A percentile compares a stretch with the other conserved stretches of the same genome.
Evolutionary conservation across 1,140 invertebrate species (phyloP).

Genomic region (Lordiphosa clarofinis): DNA sequence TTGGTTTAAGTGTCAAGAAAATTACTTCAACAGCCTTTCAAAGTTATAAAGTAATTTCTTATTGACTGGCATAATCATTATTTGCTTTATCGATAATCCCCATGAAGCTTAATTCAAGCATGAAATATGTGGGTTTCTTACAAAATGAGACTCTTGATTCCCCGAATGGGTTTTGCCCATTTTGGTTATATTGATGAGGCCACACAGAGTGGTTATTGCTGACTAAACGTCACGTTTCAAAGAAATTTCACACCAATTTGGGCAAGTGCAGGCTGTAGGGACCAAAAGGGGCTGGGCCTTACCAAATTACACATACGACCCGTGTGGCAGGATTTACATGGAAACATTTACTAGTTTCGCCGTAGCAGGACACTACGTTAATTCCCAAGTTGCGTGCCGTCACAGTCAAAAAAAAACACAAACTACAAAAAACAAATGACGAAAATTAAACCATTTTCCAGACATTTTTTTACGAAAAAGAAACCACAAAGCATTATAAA

Average conservation of each 20-base stretch:
- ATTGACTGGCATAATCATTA: slow-evolving; percentile 2
- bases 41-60: neutral
- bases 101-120: slow-evolving; percentile 6
- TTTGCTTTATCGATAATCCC: slow-evolving; percentile 14
- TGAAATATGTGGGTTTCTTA: slow-evolving; percentile 10
- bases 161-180: slow-evolving; percentile 3
- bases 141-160: slow-evolving; percentile 1
- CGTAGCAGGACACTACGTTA: slow-evolving; percentile 25
- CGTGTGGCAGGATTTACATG: slow-evolving; percentile 36
- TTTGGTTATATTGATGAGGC: slow-evolving; percentile 4
- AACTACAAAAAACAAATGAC: neutral
- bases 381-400: slow-evolving; percentile 62
- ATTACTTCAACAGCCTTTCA: neutral
- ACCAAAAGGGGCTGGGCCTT: neutral
- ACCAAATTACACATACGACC: slow-evolving; percentile 56
- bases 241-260: slow-evolving; percentile 66
- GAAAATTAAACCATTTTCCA: slow-evolving; percentile 37
- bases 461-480: slow-evolving; percentile 19
- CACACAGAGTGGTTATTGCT: slow-evolving; percentile 13
- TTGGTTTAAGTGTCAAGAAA: no score
- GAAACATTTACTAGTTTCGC: slow-evolving; percentile 23
- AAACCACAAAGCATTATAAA: neutral
- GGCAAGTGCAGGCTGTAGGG: slow-evolving; percentile 12
- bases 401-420: slow-evolving; percentile 22
- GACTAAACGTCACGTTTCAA: slow-evolving; percentile 49